phyloP scores from a whole-genome alignment of 2,797 vertebrate species.

The Melanotaenia parkinsoni region DNA sequence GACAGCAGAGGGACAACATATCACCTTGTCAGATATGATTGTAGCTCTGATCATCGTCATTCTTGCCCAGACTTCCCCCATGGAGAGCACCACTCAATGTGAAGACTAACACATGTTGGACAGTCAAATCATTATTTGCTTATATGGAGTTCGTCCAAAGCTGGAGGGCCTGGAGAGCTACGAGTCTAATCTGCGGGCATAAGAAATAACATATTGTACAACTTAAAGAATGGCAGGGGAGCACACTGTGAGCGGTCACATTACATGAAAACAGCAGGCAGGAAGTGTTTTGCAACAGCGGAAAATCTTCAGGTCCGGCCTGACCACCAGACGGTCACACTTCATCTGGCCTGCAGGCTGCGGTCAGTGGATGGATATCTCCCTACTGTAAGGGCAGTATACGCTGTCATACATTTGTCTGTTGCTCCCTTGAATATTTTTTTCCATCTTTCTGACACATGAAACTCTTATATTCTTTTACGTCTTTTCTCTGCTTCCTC shows the following conservation, averaged over 20 bases:
- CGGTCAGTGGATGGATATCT: slow-evolving; percentile 77
- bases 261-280: slow-evolving; percentile 82
- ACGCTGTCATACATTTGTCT: slow-evolving; percentile 69
- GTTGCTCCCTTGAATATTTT: slow-evolving; percentile 48
- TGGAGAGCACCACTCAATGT: slow-evolving; percentile 74
- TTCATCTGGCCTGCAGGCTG: slow-evolving; percentile 80
- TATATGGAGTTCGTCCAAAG: slow-evolving; percentile 73
- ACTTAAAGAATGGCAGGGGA: slow-evolving; percentile 77
- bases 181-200: slow-evolving; percentile 77
- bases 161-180: slow-evolving; percentile 69
- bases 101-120: slow-evolving; percentile 83
- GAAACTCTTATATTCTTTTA: slow-evolving; percentile 40
- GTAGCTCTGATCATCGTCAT: slow-evolving; percentile 72
- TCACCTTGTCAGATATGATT: slow-evolving; percentile 80
- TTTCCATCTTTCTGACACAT: slow-evolving; percentile 44
- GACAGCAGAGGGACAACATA: slow-evolving; percentile 74
- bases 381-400: slow-evolving; percentile 62
- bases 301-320: slow-evolving; percentile 83
- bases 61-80: slow-evolving; percentile 72
- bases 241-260: slow-evolving; percentile 75
- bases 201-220: slow-evolving; percentile 78
- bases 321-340: slow-evolving; percentile 82
- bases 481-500: slow-evolving; percentile 11
- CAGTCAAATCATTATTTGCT: slow-evolving; percentile 72
- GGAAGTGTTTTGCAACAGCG: slow-evolving; percentile 84